Evolutionary conservation across 1,140 invertebrate genomes (phyloP).

Genomic region (Drosophila sp.): DNA sequence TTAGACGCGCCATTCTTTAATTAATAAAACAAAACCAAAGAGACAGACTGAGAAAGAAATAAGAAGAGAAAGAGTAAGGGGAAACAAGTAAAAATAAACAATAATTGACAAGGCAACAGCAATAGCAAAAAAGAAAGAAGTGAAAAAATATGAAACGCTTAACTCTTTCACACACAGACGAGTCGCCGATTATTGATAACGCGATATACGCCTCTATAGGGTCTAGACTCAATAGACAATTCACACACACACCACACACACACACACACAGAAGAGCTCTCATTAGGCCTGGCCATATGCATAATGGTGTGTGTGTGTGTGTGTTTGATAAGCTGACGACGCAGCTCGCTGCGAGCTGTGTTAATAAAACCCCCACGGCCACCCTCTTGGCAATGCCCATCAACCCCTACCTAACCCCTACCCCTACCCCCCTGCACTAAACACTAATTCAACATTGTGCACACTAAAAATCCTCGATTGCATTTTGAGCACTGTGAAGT

Average conservation of each 20-base stretch:
- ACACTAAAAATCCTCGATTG: conserved; percentile 40
- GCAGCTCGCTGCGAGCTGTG: conserved; percentile 50
- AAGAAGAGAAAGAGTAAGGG: conserved; percentile 4
- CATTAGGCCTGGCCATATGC: neutral
- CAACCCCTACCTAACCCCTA: neutral
- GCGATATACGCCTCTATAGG: conserved; percentile 32
- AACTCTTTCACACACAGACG: conserved; percentile 39
- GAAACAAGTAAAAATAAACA: conserved; percentile 7
- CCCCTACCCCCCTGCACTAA: neutral
- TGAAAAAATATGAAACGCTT: conserved; percentile 31
- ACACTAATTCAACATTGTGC: too few relatives aligned
- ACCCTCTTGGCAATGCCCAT: neutral
- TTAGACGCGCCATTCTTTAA: conserved; percentile 51
- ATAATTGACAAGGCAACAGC: conserved; percentile 37
- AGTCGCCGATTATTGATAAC: conserved; percentile 50
- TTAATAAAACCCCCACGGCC: neutral
- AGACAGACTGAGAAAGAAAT: conserved; percentile 18
- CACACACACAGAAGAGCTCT: too few relatives aligned
- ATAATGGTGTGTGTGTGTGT: conserved; percentile 7
- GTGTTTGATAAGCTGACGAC: conserved; percentile 65
- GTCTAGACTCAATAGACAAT: conserved; percentile 20
- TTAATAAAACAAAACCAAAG: conserved; percentile 59
- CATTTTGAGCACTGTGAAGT: neutral
- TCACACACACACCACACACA: conserved; percentile 18
- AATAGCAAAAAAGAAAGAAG: too few relatives aligned